These are phyloP conservation scores for Phoebastria nigripes DNA, from an alignment of 2,797 vertebrate genomes.

Conservation along the genomic window DNA sequence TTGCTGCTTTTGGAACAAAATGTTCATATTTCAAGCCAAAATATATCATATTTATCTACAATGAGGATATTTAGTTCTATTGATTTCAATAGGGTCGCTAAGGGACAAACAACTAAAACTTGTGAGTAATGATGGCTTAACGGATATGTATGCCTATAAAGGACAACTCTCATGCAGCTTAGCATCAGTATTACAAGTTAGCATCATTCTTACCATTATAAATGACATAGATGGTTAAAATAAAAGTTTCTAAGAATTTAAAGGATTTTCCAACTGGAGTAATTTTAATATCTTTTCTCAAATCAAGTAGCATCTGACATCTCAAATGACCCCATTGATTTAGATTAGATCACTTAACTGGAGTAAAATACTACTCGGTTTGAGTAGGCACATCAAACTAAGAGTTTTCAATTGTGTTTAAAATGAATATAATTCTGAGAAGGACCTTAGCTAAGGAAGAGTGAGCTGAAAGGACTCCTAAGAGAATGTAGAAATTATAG, in stretches of 20 bases:
- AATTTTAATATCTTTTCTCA: not conserved
- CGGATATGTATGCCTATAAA: not conserved
- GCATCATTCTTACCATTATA: not conserved
- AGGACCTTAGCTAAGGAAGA: not conserved
- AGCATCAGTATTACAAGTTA: not conserved
- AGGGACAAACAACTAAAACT: not conserved
- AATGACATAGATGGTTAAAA: not conserved
- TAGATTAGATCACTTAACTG: conserved; percentile 11
- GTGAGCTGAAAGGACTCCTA: not conserved
- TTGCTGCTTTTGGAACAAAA: not conserved
- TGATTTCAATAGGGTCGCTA: not conserved
- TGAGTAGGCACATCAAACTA: not conserved
- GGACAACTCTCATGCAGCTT: not conserved
- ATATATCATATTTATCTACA: not conserved
- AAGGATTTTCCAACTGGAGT: not conserved
- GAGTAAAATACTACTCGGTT: not conserved
- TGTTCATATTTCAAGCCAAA: not conserved
- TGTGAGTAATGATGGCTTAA: not conserved
- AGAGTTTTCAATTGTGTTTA: not conserved
- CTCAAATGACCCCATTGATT: not conserved
- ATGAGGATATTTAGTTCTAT: not conserved
- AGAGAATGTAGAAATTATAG: not conserved
- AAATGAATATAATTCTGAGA: conserved; percentile 15
- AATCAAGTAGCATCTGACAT: not conserved
- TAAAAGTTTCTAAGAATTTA: not conserved